Base-by-base conservation (phyloP, 2,888 invertebrate species). In the Lingula anatina region DNA sequence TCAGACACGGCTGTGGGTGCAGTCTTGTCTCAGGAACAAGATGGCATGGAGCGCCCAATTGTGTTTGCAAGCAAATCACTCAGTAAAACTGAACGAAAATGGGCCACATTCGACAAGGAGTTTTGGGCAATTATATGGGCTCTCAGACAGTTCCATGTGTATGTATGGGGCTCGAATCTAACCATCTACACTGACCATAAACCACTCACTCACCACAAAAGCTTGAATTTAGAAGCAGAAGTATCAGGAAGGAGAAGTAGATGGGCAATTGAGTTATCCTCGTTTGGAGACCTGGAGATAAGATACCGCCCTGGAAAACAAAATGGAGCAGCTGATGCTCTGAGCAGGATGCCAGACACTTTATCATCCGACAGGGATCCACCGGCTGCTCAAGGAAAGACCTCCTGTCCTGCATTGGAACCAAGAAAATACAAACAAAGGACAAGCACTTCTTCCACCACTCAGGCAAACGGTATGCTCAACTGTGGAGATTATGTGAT, bases 91-190 rank as follows among this genome's bases (percentile, higher is more conserved):
- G 49, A 55, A 38, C 47, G 44, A 27, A 25, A 39, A 25, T 50
- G 50, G 18, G 49, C 24, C 27, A 39, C 45, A 4, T 48, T 44
- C 20, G 27, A 47, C 21, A 46, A 49, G 25, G 51, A 49, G 28
- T 31, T 50, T 23, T 25, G 45, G 5, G 43, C 50, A n/a, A 41
- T 53, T 21, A 31, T 52, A 12, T 23, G 20, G 1, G 44, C 54
- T 9, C 24, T 50, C 5, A 40, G 49, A 42, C 26, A 37, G 4
- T 52, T 54, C 24, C 56, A 50, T 44, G 26, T 45, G 5, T 56
- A 52, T 28, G 40, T 56, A 24, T 54, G 49, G 23, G 50, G 56
- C n/a, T n/a, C n/a, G n/a, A n/a, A 5, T 20, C n/a, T n/a, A n/a
- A n/a, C n/a, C n/a, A n/a, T n/a, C n/a, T n/a, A n/a, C n/a, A n/a